These are phyloP conservation scores for Oscheius sp. DNA, from an alignment of 2,888 invertebrate species.

Conservation along the genomic window DNA sequence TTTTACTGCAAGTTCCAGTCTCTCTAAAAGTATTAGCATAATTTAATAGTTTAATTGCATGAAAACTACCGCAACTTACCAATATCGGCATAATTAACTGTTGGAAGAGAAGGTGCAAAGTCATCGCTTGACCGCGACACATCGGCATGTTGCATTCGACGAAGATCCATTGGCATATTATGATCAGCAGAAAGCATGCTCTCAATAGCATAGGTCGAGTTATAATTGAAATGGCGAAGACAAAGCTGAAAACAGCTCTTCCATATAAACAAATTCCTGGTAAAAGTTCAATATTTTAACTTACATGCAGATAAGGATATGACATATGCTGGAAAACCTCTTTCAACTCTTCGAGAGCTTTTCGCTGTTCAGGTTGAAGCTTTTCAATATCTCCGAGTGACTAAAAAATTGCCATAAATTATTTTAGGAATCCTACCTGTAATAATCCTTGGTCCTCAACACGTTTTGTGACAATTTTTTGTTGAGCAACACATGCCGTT, in stretches of 20 bases:
- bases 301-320: conserved; percentile 36
- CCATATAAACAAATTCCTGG: not conserved
- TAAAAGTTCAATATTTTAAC: not conserved
- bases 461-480: not conserved
- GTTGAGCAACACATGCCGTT: not conserved
- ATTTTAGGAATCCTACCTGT: conserved; percentile 8
- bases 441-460: conserved; percentile 30
- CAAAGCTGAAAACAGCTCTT: conserved; percentile 48
- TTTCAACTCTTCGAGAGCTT: conserved; percentile 16
- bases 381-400: conserved; percentile 24
- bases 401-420: conserved; percentile 9
- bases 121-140: not conserved
- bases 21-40: not conserved
- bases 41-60: too few species aligned
- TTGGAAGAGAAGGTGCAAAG: conserved; percentile 35
- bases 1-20: not conserved
- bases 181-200: conserved; percentile 43
- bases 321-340: conserved; percentile 35
- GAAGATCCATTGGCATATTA: conserved; percentile 53
- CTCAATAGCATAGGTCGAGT: conserved; percentile 44
- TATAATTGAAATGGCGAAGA: conserved; percentile 59
- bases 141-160: conserved; percentile 30
- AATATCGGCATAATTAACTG: conserved; percentile 40
- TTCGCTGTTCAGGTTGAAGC: not conserved
- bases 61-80: not conserved